A percentile compares a stretch with the other conserved stretches of the same genome.
phyloP scores from a whole-genome alignment of 2,888 invertebrate species.

The Cerastis leucographa region DNA sequence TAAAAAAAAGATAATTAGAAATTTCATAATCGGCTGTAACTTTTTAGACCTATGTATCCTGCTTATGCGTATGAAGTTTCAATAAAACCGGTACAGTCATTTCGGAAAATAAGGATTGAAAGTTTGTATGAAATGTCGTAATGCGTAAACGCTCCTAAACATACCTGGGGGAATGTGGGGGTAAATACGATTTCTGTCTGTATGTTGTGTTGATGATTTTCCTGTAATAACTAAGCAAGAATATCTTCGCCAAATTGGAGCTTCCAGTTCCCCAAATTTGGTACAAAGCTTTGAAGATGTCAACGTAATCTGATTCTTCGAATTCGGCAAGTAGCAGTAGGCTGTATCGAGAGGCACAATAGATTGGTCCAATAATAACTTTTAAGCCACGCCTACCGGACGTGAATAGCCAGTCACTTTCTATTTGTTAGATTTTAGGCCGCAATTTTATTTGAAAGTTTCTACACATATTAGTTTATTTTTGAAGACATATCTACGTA shows the following conservation, averaged over 20 bases:
- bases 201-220: not conserved
- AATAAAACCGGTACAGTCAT: no score
- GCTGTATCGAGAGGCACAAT: conserved; percentile 35
- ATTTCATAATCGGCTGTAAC: no score
- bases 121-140: no score
- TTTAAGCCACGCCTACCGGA: conserved; percentile 31
- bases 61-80: no score
- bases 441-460: conserved; percentile 5
- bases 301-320: conserved; percentile 20
- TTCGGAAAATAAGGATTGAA: no score
- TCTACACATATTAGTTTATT: not conserved
- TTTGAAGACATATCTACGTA: not conserved
- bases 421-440: conserved; percentile 28
- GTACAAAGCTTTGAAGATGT: conserved; percentile 9
- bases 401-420: conserved; percentile 40
- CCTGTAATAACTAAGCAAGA: not conserved
- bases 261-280: not conserved
- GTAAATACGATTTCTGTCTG: not conserved
- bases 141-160: no score
- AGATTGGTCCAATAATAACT: conserved; percentile 43
- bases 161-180: not conserved
- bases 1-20: no score
- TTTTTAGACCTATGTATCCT: no score
- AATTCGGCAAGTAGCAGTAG: conserved; percentile 19
- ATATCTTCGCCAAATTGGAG: not conserved